phyloP scores from a whole-genome alignment of 2,113 vertebrate species.

The Proterorhinus semilunaris region DNA sequence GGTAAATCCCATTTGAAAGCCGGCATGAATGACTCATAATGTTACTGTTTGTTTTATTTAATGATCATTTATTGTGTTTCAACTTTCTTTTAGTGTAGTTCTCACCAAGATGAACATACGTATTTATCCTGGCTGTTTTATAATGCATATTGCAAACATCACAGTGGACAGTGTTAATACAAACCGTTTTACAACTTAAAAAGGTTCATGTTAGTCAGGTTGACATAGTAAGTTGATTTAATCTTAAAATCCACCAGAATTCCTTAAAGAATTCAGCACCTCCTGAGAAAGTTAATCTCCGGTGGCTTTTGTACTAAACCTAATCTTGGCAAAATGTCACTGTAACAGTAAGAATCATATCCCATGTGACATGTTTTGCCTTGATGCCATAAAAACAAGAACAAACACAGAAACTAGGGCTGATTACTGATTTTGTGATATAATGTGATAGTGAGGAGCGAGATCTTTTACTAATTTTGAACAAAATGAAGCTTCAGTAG shows the following conservation, averaged over 20 bases:
- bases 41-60: too few relatives aligned
- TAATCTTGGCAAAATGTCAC: conserved; percentile 17
- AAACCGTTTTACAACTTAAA: neutral
- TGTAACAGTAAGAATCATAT: neutral
- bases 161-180: neutral
- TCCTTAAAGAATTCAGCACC: conserved; percentile 32
- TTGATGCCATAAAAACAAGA: neutral
- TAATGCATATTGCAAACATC: neutral
- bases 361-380: neutral
- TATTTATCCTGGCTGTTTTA: neutral
- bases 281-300: conserved; percentile 19
- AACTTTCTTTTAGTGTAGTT: too few relatives aligned
- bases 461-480: too few relatives aligned
- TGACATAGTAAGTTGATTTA: neutral
- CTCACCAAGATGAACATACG: neutral
- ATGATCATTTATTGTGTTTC: too few relatives aligned
- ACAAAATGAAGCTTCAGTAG: too few relatives aligned
- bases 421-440: too few relatives aligned
- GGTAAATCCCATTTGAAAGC: neutral
- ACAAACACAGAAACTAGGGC: too few relatives aligned
- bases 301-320: conserved; percentile 5
- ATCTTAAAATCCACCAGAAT: conserved; percentile 33
- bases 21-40: neutral
- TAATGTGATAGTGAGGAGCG: too few relatives aligned
- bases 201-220: neutral